Evolutionary conservation across 2,888 invertebrate species (phyloP), one percentile per base, ranked within the genome.

Genomic region (Cataglyphis altisquamis): DNA sequence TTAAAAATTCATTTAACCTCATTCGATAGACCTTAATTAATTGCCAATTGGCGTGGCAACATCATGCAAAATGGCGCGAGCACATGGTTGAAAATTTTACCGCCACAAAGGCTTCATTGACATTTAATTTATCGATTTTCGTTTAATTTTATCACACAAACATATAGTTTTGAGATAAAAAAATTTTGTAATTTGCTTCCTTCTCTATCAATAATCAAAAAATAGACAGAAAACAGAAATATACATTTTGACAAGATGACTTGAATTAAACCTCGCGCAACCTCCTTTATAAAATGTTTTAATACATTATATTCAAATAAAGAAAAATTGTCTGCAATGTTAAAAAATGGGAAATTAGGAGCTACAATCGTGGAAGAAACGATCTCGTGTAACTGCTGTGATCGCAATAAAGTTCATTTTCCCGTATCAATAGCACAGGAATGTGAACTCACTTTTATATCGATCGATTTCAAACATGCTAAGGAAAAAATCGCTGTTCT

Each of bases 41-140:
- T 25, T 25, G 84, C 6, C 6, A 67, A 84, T 25, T 25, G 25
- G 1, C 25, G 25, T 25, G 25, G 25, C 25, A 1, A 25, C n/a
- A 84, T 48, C 63, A 18, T 81, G 39, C 72, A 91, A 92, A 89
- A 92, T 92, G 91, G 91, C 91, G 64, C 89, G 63, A 62, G 74
- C 52, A 85, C 92, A 89, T 92, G 91, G 87, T 83, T 84, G 72
- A 8, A 45, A 39, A 67, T 77, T 67, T 82, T 60, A 62, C 67
- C 60, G 62, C 67, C 60, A 78, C 39, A 62, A 21, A 77, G 6
- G 3, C 32, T 29, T 8, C 15, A n/a, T 9, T 2, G 32, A 1
- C 1, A 5, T n/a, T n/a, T 15, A 4, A 60, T 29, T n/a, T 29
- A 15, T 0, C 10, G 32, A 75, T 52, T 52, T 63, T 39, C 1